Conservation (phyloP, 2,113 vertebrate species). For the Istiophorus platypterus region DNA sequence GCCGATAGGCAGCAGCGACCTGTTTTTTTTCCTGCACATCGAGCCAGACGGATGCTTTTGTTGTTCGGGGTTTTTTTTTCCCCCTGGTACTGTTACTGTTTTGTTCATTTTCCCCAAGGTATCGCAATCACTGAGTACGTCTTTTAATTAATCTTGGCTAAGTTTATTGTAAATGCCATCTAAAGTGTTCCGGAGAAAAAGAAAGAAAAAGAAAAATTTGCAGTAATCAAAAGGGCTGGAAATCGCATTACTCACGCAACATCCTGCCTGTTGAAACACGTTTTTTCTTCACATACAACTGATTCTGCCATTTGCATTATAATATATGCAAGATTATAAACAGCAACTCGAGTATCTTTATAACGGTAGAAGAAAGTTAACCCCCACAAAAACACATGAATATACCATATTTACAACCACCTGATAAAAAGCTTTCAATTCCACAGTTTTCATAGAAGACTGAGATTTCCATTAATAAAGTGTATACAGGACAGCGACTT, state of each 20-base stretch:
- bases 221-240: neutral
- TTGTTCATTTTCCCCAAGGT: neutral
- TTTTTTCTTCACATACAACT: too few species aligned
- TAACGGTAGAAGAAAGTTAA: too few species aligned
- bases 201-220: too few species aligned
- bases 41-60: neutral
- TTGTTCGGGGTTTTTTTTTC: neutral
- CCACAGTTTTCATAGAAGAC: neutral
- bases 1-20: constrained; percentile 32
- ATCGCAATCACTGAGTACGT: neutral
- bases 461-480: neutral
- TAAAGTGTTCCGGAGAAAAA: too few species aligned
- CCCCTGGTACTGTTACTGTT: too few species aligned
- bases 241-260: neutral
- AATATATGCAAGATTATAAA: too few species aligned
- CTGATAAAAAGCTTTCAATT: neutral
- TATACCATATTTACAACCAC: neutral
- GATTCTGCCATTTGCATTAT: too few species aligned
- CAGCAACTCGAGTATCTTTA: too few species aligned
- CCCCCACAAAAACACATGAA: neutral
- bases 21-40: constrained; percentile 1
- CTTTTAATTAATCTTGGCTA: neutral
- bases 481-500: neutral
- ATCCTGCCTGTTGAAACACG: neutral
- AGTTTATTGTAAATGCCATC: neutral